Conservation (phyloP, 2,113 vertebrate genomes). For the Pedionomus torquatus region DNA sequence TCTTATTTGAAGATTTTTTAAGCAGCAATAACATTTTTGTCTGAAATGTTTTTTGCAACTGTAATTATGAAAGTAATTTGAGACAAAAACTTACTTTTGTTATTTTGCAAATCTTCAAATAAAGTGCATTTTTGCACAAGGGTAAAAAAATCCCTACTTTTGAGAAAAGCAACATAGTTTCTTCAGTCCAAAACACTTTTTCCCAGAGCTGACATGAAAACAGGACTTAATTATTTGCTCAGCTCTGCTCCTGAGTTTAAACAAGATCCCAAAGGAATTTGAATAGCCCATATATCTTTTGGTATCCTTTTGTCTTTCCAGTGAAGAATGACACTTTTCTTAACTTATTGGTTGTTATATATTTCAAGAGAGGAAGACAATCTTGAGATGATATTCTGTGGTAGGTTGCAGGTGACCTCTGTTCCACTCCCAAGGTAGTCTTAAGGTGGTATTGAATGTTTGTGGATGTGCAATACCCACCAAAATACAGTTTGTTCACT, state of each 20-base stretch:
- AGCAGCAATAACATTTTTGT: neutral
- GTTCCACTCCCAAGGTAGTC: neutral
- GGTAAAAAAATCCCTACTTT: neutral
- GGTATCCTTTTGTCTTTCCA: neutral
- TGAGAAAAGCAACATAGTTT: neutral
- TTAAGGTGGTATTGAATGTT: neutral
- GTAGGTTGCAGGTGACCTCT: neutral
- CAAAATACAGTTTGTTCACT: neutral
- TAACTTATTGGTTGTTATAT: neutral
- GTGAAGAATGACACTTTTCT: neutral
- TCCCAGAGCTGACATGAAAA: neutral
- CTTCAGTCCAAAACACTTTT: neutral
- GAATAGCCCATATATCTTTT: neutral
- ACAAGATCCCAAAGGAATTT: neutral
- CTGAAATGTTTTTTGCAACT: neutral
- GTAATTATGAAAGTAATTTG: neutral
- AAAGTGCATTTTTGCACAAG: neutral
- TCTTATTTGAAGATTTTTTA: neutral
- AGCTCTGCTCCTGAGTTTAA: neutral
- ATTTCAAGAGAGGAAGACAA: neutral
- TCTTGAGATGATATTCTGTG: neutral
- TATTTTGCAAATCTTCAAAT: neutral
- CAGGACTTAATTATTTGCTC: neutral
- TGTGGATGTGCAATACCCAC: neutral
- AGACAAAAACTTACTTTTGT: neutral